Conservation (phyloP, 2,797 vertebrate genomes). For the Crax fasciolata region DNA sequence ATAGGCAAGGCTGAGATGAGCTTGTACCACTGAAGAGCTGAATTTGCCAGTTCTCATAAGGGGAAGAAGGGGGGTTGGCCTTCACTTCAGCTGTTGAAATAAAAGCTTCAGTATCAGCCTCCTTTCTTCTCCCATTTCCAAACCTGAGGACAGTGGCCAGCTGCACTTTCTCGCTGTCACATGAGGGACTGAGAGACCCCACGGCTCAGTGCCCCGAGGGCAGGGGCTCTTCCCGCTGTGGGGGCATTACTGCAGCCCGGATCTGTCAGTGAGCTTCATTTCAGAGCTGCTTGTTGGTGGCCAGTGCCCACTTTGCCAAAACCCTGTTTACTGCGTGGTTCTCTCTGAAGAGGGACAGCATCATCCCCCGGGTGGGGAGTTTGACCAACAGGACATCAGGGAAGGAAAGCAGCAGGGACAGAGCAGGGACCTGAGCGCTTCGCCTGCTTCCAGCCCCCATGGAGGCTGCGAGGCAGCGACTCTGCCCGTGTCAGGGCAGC, state of each 20-base stretch:
- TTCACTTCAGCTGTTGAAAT: constrained; percentile 20
- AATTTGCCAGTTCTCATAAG: constrained; percentile 69
- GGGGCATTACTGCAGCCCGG: background rate
- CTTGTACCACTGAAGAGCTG: constrained; percentile 65
- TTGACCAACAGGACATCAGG: background rate
- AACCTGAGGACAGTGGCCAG: background rate
- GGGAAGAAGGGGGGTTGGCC: background rate
- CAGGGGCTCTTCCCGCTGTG: rapidly evolving
- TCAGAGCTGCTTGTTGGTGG: background rate
- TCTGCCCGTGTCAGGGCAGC: rapidly evolving
- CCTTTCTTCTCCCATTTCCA: background rate
- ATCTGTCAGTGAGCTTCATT: background rate
- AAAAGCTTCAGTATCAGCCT: background rate
- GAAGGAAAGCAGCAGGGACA: background rate
- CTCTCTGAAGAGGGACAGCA: background rate
- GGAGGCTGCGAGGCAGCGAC: background rate
- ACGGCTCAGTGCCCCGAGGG: background rate
- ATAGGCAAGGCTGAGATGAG: constrained; percentile 82
- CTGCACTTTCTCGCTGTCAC: rapidly evolving
- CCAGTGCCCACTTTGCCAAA: background rate
- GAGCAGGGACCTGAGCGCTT: background rate
- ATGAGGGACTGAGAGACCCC: rapidly evolving
- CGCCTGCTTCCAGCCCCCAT: background rate
- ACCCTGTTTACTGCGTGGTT: background rate
- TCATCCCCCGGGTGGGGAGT: background rate